Evolutionary conservation across 2,797 vertebrate genomes (phyloP).

Genomic region (Carcharodon carcharias): DNA sequence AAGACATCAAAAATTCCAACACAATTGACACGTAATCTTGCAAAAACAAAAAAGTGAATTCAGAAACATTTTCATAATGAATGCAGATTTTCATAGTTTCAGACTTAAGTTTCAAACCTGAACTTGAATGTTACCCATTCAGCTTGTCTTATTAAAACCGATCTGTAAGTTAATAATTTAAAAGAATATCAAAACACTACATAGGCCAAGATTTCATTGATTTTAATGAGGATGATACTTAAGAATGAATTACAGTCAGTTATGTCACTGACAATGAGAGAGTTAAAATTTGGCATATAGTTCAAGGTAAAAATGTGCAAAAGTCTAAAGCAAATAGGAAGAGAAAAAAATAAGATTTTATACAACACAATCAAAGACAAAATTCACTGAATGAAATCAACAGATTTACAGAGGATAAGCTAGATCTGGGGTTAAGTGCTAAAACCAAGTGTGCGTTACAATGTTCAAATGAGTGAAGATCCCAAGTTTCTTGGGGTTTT

Average conservation of each 20-base stretch:
- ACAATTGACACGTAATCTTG: constrained; percentile 80
- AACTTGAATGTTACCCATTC: neutral
- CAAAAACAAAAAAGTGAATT: neutral
- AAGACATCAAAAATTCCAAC: constrained; percentile 96
- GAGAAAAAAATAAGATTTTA: neutral
- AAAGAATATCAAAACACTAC: neutral
- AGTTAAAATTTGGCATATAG: neutral
- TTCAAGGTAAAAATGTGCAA: neutral
- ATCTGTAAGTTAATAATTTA: neutral
- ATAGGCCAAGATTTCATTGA: neutral
- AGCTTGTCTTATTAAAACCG: neutral
- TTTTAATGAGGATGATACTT: neutral
- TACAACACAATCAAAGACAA: neutral
- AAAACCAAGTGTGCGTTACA: neutral
- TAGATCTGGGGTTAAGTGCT: neutral
- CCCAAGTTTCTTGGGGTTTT: neutral
- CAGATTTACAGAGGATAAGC: neutral
- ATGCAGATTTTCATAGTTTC: neutral
- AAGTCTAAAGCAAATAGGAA: neutral
- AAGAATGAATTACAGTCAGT: neutral
- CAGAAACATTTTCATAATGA: neutral
- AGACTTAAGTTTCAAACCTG: neutral
- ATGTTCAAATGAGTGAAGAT: neutral
- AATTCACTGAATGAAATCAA: neutral
- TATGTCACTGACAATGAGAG: neutral